Evolutionary conservation across 2,113 vertebrate genomes (phyloP).

Genomic region (Atrichornis clamosus): DNA sequence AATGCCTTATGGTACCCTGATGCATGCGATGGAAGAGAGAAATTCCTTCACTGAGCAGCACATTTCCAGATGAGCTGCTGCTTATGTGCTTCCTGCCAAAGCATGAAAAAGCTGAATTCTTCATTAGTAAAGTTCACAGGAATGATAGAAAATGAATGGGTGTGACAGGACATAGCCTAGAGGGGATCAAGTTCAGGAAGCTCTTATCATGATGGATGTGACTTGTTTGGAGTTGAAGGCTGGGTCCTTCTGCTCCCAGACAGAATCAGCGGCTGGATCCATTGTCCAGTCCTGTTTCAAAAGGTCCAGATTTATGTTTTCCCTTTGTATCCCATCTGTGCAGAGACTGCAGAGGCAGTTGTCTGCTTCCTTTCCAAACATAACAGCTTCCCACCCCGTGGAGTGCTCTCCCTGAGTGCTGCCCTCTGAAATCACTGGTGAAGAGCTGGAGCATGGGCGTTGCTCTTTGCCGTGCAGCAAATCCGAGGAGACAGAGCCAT

Average conservation of each 20-base stretch:
- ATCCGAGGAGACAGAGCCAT: not conserved
- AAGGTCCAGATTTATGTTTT: not conserved
- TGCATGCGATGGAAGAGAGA: not conserved
- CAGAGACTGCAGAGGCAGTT: not conserved
- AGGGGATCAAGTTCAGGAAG: not conserved
- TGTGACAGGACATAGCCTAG: not conserved
- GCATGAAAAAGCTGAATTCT: not conserved
- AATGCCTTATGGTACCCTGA: not conserved
- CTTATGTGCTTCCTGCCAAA: not conserved
- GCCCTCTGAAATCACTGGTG: not conserved
- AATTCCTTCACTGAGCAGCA: not conserved
- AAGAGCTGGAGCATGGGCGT: not conserved
- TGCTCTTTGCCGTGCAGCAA: not conserved
- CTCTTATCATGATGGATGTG: slow-evolving; percentile 10
- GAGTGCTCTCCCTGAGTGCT: fast-evolving
- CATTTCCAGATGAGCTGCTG: not conserved
- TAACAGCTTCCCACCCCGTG: not conserved
- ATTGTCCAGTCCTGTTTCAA: not conserved
- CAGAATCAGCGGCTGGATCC: not conserved
- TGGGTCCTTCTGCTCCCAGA: fast-evolving
- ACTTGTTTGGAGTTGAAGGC: not conserved
- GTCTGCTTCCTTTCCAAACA: not conserved
- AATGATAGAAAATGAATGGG: not conserved
- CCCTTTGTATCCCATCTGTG: not conserved
- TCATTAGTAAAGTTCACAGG: not conserved